These are phyloP conservation scores for Vanessa tameamea DNA, from an alignment of 1,140 invertebrate species.

Conservation along the genomic window DNA sequence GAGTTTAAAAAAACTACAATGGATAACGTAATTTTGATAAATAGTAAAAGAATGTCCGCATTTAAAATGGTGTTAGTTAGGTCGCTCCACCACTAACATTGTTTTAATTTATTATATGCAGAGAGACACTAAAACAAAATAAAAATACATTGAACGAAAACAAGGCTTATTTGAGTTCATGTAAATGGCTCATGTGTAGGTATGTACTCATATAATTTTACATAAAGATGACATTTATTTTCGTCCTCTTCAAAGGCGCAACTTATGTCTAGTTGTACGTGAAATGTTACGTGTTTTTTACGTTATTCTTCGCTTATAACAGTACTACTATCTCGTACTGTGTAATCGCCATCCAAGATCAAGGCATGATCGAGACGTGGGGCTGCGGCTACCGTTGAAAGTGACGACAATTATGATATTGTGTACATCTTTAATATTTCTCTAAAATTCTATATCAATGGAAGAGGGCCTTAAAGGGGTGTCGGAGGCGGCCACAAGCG, in stretches of 20 bases:
- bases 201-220: neutral
- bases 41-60: slow-evolving; percentile 50
- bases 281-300: too few species aligned
- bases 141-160: too few species aligned
- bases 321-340: too few species aligned
- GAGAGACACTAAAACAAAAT: too few species aligned
- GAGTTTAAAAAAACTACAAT: slow-evolving; percentile 49
- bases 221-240: too few species aligned
- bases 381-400: too few species aligned
- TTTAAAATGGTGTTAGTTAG: slow-evolving; percentile 33
- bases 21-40: slow-evolving; percentile 52
- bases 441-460: slow-evolving; percentile 12
- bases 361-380: too few species aligned
- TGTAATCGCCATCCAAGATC: too few species aligned
- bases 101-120: neutral
- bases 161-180: neutral
- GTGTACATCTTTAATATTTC: neutral
- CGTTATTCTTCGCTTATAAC: too few species aligned
- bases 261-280: too few species aligned
- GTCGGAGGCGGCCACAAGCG: slow-evolving; percentile 40
- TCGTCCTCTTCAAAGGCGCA: too few species aligned
- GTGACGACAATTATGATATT: too few species aligned
- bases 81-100: slow-evolving; percentile 8
- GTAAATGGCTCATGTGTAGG: neutral
- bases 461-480: slow-evolving; percentile 33